These are phyloP conservation scores for Bacillus rossius DNA, from an alignment of 1,140 invertebrate genomes.

Conservation along the genomic window DNA sequence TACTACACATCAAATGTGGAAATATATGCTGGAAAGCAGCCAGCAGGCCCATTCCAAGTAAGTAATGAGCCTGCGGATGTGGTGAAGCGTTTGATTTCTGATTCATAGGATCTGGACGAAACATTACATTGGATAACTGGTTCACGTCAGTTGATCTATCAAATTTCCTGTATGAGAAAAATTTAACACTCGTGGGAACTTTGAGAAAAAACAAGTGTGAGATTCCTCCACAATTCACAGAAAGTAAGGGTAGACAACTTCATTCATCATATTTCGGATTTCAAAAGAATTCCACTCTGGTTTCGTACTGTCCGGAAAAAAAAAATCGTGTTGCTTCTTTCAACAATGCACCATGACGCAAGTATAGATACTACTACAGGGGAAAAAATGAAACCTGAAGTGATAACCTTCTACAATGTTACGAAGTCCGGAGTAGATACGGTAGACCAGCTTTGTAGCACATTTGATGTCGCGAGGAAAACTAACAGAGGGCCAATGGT, in stretches of 20 bases:
- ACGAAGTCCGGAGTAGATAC: constrained; percentile 23
- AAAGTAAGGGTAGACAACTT: neutral
- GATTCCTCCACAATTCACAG: constrained; percentile 20
- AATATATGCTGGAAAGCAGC: too few relatives aligned
- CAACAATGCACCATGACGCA: neutral
- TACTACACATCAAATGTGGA: too few relatives aligned
- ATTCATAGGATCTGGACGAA: too few relatives aligned
- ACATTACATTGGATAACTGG: neutral
- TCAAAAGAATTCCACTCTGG: neutral
- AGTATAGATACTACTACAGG: neutral
- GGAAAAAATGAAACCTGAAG: constrained; percentile 16
- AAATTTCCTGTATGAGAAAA: neutral
- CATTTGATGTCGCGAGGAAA: constrained; percentile 6
- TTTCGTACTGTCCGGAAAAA: neutral
- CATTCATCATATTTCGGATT: neutral
- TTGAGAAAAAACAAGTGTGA: constrained; percentile 38
- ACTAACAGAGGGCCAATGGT: constrained; percentile 28
- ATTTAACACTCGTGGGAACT: constrained; percentile 27
- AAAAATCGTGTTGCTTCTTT: neutral
- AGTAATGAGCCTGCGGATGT: too few relatives aligned
- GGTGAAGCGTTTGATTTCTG: too few relatives aligned
- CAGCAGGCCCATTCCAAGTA: too few relatives aligned
- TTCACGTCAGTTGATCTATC: neutral
- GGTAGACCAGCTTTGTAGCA: constrained; percentile 13
- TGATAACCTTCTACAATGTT: too few relatives aligned